Evolutionary conservation across 2,797 vertebrate genomes (phyloP).

Genomic region (Otolemur crassicaudatus): DNA sequence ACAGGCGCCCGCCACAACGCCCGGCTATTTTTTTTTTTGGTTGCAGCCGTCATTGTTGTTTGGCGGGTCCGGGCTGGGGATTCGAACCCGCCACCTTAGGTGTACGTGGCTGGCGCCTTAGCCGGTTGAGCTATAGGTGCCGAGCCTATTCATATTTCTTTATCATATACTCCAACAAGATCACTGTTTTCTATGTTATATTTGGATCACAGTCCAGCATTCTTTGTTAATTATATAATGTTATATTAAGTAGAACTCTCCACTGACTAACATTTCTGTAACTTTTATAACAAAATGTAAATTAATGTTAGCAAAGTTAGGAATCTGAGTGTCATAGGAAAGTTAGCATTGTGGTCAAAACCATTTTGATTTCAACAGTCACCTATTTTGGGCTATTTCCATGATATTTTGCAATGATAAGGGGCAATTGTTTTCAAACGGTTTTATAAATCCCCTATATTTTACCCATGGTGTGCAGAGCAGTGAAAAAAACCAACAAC

Average conservation of each 20-base stretch:
- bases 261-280: neutral
- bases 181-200: neutral
- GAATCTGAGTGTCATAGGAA: neutral
- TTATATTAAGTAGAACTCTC: neutral
- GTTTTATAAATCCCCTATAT: neutral
- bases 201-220: neutral
- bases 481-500: neutral
- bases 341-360: neutral
- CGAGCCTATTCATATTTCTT: constrained; percentile 3
- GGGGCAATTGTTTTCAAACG: neutral
- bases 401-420: neutral
- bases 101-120: too few relatives aligned
- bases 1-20: too few relatives aligned
- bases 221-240: neutral
- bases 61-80: too few relatives aligned
- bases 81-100: too few relatives aligned
- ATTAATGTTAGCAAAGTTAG: neutral
- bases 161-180: neutral
- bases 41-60: too few relatives aligned
- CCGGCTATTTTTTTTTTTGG: too few relatives aligned
- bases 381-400: neutral
- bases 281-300: constrained; percentile 32
- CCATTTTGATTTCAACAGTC: neutral
- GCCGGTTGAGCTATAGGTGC: too few relatives aligned
- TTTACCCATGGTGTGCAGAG: too few relatives aligned